phyloP scores from a whole-genome alignment of 2,797 vertebrate genomes.

The Acropternis orthonyx region DNA sequence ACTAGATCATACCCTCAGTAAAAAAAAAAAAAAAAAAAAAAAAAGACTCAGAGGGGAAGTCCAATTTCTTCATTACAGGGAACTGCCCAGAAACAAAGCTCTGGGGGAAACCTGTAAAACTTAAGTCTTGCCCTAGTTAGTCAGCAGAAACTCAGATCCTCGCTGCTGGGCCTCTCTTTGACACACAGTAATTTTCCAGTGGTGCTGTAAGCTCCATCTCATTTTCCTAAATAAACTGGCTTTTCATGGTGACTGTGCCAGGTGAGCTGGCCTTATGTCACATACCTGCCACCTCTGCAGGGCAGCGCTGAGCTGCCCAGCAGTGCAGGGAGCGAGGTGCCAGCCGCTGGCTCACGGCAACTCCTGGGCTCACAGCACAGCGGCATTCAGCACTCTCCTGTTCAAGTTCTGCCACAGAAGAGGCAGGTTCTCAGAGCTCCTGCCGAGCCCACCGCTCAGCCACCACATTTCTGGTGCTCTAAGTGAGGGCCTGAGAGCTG shows the following conservation, averaged over 20 bases:
- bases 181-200: slow-evolving; percentile 23
- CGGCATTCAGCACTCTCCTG: neutral
- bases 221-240: slow-evolving; percentile 27
- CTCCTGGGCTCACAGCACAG: neutral
- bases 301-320: accelerated
- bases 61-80: neutral
- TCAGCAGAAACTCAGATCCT: neutral
- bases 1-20: neutral
- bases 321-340: accelerated
- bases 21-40: neutral
- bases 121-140: neutral
- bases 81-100: neutral
- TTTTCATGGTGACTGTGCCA: neutral
- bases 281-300: neutral
- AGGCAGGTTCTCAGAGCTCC: neutral
- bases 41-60: neutral
- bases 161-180: neutral
- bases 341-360: accelerated
- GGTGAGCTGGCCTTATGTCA: neutral
- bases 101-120: neutral
- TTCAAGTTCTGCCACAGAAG: neutral
- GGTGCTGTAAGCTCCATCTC: neutral
- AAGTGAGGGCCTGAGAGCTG: neutral
- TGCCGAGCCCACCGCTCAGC: neutral
- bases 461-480: neutral